Evolutionary conservation across 2,888 invertebrate species (phyloP).

Genomic region (Orthonevra nobilis): DNA sequence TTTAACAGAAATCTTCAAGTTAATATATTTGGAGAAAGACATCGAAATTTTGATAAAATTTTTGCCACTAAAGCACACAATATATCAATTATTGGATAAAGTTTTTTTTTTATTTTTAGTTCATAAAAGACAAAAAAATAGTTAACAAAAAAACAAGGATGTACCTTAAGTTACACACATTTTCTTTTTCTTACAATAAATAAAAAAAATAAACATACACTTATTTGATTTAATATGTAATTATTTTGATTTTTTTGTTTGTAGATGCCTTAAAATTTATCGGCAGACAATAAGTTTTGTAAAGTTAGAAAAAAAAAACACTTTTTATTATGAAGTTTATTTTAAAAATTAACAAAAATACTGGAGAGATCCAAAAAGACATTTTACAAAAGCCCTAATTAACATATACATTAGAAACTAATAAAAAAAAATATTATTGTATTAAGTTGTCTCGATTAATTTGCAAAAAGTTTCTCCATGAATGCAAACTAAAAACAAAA

Average conservation of each 20-base stretch:
- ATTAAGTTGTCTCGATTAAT: conserved; percentile 6
- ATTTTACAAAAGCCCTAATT: conserved; percentile 65
- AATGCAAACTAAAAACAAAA: conserved; percentile 41
- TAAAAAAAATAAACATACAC: conserved; percentile 52
- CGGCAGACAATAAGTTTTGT: conserved; percentile 28
- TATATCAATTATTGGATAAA: conserved; percentile 33
- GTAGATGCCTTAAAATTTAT: conserved; percentile 39
- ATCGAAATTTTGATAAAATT: conserved; percentile 47
- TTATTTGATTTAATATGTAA: conserved; percentile 48
- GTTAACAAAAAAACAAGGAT: conserved; percentile 13
- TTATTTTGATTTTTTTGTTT: conserved; percentile 22
- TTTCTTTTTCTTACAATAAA: conserved; percentile 32
- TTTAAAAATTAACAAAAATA: conserved; percentile 6
- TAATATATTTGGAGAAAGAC: conserved; percentile 36
- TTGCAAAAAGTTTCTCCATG: conserved; percentile 10
- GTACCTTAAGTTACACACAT: conserved; percentile 46
- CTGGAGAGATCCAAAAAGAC: conserved; percentile 67
- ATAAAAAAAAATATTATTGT: neutral
- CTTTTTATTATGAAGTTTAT: neutral
- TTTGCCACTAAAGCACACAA: conserved; percentile 65
- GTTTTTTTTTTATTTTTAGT: too few relatives aligned
- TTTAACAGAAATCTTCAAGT: conserved; percentile 2
- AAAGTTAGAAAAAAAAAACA: conserved; percentile 11
- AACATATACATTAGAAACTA: conserved; percentile 30
- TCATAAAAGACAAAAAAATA: conserved; percentile 11